Evolutionary conservation across 2,113 vertebrate species (phyloP).

Genomic region (Mesembrinibis cayennensis): DNA sequence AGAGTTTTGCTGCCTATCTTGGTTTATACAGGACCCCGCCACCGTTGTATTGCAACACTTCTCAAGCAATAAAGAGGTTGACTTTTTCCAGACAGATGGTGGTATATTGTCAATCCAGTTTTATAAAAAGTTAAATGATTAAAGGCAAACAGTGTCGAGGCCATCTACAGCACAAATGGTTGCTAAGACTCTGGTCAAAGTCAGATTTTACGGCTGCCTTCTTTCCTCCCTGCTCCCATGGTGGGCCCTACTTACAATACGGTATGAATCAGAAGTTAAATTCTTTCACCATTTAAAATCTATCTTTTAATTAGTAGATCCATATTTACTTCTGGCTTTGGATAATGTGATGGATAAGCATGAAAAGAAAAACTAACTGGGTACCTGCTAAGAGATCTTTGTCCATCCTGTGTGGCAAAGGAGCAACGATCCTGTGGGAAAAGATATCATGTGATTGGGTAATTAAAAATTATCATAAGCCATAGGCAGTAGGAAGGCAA

Average conservation of each 20-base stretch:
- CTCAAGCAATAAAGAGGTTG: conserved; percentile 47
- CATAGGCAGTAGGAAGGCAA: conserved; percentile 39
- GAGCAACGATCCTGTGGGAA: conserved; percentile 32
- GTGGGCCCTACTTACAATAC: neutral
- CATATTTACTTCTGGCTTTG: neutral
- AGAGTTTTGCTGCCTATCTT: conserved; percentile 35
- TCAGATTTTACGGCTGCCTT: neutral
- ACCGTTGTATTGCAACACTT: neutral
- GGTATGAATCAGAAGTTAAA: neutral
- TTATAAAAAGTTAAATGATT: conserved; percentile 3
- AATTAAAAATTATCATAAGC: conserved; percentile 66
- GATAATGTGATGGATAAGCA: neutral
- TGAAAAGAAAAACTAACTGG: neutral
- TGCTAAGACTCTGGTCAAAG: neutral
- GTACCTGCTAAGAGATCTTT: conserved; percentile 1
- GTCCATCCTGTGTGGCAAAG: neutral
- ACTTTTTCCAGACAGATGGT: conserved; percentile 11
- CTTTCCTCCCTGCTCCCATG: neutral
- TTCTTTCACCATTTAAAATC: neutral
- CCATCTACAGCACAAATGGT: neutral
- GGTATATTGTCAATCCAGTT: neutral
- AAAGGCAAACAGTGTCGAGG: neutral
- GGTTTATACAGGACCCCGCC: conserved; percentile 45
- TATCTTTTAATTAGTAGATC: neutral
- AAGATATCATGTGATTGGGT: conserved; percentile 39